Conservation (phyloP, 2,797 vertebrate species). For the Danio tinwini region DNA sequence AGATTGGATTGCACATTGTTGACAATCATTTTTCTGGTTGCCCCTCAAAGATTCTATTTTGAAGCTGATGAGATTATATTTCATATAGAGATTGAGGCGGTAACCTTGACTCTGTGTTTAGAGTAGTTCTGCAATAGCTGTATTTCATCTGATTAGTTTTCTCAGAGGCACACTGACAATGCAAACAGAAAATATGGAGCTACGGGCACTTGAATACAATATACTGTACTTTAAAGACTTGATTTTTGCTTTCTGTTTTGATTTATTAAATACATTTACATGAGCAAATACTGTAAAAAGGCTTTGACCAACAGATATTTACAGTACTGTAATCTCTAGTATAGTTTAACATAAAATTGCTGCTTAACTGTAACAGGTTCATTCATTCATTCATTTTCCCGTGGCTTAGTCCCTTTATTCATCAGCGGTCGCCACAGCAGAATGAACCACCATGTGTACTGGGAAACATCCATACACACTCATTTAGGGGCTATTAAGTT, state of each 20-base stretch:
- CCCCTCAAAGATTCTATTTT: conserved; percentile 43
- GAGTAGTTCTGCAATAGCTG: conserved; percentile 25
- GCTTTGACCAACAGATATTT: neutral
- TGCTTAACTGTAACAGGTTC: neutral
- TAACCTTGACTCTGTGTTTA: conserved; percentile 52
- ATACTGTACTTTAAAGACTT: conserved; percentile 39
- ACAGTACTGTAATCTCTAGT: neutral
- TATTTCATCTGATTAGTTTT: conserved; percentile 51
- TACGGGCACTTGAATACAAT: conserved; percentile 17
- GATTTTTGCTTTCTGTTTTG: conserved; percentile 19
- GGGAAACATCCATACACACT: too few species aligned
- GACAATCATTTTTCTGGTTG: conserved; percentile 46
- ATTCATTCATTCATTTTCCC: too few species aligned
- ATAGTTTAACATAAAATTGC: neutral
- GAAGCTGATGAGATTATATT: conserved; percentile 52
- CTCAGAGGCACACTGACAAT: conserved; percentile 25
- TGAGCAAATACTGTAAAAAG: neutral
- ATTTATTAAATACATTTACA: conserved; percentile 9
- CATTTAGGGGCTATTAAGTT: too few species aligned
- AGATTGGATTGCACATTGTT: conserved; percentile 49
- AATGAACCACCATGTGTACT: too few species aligned
- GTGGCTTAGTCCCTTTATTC: neutral
- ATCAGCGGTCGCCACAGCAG: neutral
- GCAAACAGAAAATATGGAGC: conserved; percentile 31
- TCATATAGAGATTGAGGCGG: conserved; percentile 42